Percentiles rank a stretch among this genome's conserved stretches.
Evolutionary conservation across 1,140 invertebrate species (phyloP).

Genomic region (Parasteatoda tepidariorum): DNA sequence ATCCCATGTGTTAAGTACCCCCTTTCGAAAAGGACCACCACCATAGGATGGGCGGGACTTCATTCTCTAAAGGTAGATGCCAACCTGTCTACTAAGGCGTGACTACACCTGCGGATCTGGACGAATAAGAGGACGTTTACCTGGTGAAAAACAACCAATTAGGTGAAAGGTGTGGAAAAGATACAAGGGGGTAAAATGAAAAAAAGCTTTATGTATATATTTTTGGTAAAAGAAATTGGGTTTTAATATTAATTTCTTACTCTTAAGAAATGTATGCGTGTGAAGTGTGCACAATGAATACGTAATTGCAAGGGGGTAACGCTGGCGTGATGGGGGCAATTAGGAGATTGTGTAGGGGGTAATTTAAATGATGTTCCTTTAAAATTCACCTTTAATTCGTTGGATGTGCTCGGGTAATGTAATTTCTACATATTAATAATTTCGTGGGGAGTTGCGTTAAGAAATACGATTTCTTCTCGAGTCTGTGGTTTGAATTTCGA

Average conservation of each 20-base stretch:
- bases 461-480: too few species aligned
- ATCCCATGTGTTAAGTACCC: background rate
- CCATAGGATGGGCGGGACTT: constrained; percentile 14
- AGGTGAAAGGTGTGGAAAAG: constrained; percentile 1
- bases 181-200: background rate
- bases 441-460: too few species aligned
- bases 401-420: too few species aligned
- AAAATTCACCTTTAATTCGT: too few species aligned
- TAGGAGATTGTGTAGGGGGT: constrained; percentile 34
- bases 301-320: constrained; percentile 5
- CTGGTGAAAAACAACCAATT: constrained; percentile 31
- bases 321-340: constrained; percentile 32
- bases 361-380: constrained; percentile 23
- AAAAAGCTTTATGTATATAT: constrained; percentile 14
- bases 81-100: constrained; percentile 55
- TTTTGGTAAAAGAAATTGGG: background rate
- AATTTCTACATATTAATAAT: too few species aligned
- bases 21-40: constrained; percentile 36
- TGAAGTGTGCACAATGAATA: constrained; percentile 6
- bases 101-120: constrained; percentile 5
- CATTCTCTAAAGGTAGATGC: constrained; percentile 44
- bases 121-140: constrained; percentile 42
- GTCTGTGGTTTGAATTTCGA: too few species aligned
- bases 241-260: constrained; percentile 35
- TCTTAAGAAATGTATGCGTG: background rate